Conservation (phyloP, 2,888 invertebrate genomes). For the Dichetophora obliterata region DNA sequence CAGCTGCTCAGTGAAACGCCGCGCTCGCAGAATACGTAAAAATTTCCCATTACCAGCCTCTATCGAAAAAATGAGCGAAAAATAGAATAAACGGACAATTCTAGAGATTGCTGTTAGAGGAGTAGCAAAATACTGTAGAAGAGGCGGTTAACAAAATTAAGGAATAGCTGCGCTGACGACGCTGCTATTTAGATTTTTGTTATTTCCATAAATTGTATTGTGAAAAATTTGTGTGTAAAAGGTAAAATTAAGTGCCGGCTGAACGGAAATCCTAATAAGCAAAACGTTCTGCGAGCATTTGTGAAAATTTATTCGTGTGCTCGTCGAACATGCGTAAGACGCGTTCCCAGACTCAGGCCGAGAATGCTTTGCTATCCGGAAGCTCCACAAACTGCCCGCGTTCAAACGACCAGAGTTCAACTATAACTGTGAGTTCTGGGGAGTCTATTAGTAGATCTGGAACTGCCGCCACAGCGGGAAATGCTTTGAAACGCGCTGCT, state of each 20-base stretch:
- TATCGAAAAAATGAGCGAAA: background rate
- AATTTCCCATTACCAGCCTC: constrained; percentile 1
- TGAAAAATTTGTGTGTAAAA: constrained; percentile 1
- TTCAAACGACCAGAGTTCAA: constrained; percentile 28
- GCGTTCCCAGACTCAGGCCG: constrained; percentile 68
- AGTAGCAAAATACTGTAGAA: constrained; percentile 11
- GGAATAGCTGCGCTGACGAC: background rate
- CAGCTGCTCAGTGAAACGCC: constrained; percentile 45
- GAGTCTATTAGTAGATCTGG: constrained; percentile 1
- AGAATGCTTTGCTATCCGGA: constrained; percentile 59
- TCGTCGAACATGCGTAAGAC: constrained; percentile 64
- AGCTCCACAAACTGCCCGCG: constrained; percentile 41
- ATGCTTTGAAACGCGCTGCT: constrained; percentile 44
- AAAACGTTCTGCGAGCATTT: background rate
- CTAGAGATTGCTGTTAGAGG: background rate
- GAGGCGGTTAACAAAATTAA: constrained; percentile 7
- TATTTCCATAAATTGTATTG: constrained; percentile 2
- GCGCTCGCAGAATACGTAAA: background rate
- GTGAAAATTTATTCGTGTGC: constrained; percentile 13
- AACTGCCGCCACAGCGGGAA: constrained; percentile 29
- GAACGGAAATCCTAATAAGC: background rate
- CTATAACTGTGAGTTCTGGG: constrained; percentile 41
- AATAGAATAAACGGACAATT: background rate
- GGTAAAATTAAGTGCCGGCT: background rate
- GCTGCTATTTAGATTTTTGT: constrained; percentile 9